A percentile compares a stretch with the other conserved stretches of the same genome.
Evolutionary conservation across 2,797 vertebrate genomes (phyloP).

Genomic region (Danio tinwini): DNA sequence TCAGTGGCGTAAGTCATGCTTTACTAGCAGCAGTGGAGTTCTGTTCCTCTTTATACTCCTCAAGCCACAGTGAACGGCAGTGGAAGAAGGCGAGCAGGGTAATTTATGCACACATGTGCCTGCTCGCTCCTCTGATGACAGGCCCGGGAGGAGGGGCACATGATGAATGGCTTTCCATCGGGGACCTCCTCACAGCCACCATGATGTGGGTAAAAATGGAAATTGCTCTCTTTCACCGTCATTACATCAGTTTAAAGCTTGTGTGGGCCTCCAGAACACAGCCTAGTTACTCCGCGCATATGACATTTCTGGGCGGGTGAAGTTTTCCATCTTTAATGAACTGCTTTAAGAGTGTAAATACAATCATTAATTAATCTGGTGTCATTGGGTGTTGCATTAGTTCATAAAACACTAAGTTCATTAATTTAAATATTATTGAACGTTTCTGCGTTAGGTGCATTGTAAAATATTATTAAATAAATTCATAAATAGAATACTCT

Average conservation of each 20-base stretch:
- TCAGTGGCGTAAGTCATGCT: slow-evolving; percentile 58
- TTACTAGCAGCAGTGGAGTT: slow-evolving; percentile 63
- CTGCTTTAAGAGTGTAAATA: slow-evolving; percentile 35
- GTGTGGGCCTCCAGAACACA: slow-evolving; percentile 74
- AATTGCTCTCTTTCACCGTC: slow-evolving; percentile 84
- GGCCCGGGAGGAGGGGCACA: slow-evolving; percentile 80
- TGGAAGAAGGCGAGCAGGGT: slow-evolving; percentile 64
- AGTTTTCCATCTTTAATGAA: slow-evolving; percentile 42
- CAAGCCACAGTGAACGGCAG: slow-evolving; percentile 63
- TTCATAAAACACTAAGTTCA: neutral
- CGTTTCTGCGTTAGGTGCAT: neutral
- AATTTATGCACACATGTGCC: slow-evolving; percentile 85
- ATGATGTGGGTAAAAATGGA: slow-evolving; percentile 86
- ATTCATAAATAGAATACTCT: neutral
- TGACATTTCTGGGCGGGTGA: slow-evolving; percentile 44
- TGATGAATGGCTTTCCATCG: slow-evolving; percentile 85
- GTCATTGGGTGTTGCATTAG: slow-evolving; percentile 23
- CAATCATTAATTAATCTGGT: slow-evolving; percentile 42
- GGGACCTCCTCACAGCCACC: slow-evolving; percentile 82
- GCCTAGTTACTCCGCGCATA: slow-evolving; percentile 51
- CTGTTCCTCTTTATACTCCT: slow-evolving; percentile 74
- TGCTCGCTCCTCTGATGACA: slow-evolving; percentile 83
- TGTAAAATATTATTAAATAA: neutral
- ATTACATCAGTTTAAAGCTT: slow-evolving; percentile 85
- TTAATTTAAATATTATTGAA: neutral